phyloP scores from a whole-genome alignment of 2,113 vertebrate species.

The Lampris incognitus region DNA sequence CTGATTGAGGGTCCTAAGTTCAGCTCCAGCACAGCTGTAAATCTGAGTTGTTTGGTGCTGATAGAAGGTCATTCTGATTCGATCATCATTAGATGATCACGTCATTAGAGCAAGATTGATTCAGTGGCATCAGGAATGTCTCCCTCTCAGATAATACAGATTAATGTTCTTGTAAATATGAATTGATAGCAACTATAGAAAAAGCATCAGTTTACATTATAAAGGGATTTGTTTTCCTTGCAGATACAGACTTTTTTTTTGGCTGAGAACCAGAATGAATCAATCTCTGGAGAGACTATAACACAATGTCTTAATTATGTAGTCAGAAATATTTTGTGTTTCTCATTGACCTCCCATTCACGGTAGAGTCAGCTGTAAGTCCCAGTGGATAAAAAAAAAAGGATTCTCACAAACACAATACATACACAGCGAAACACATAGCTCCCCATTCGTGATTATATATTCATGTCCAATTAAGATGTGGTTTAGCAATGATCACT shows the following conservation, averaged over 20 bases:
- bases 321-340: slow-evolving; percentile 58
- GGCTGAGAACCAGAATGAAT: slow-evolving; percentile 61
- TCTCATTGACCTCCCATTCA: slow-evolving; percentile 52
- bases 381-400: slow-evolving; percentile 22
- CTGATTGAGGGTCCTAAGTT: no score
- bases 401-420: slow-evolving; percentile 46
- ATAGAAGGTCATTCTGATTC: no score
- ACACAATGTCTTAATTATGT: slow-evolving; percentile 48
- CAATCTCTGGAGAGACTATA: slow-evolving; percentile 33
- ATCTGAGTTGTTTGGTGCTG: no score
- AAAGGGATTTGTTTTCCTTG: slow-evolving; percentile 60
- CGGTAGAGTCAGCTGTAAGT: slow-evolving; percentile 40
- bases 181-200: slow-evolving; percentile 38
- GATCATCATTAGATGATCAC: no score
- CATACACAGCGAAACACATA: slow-evolving; percentile 28
- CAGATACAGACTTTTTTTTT: slow-evolving; percentile 56
- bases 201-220: slow-evolving; percentile 34
- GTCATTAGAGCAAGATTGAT: background rate
- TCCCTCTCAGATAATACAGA: slow-evolving; percentile 8
- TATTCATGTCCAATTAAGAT: slow-evolving; percentile 25
- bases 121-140: background rate
- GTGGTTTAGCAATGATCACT: slow-evolving; percentile 14
- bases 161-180: slow-evolving; percentile 45
- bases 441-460: slow-evolving; percentile 34
- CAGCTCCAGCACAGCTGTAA: no score